Evolutionary conservation across 2,888 invertebrate genomes (phyloP), one percentile per base, ranked within the genome.

Genomic region (Hofmannophila pseudospretella): DNA sequence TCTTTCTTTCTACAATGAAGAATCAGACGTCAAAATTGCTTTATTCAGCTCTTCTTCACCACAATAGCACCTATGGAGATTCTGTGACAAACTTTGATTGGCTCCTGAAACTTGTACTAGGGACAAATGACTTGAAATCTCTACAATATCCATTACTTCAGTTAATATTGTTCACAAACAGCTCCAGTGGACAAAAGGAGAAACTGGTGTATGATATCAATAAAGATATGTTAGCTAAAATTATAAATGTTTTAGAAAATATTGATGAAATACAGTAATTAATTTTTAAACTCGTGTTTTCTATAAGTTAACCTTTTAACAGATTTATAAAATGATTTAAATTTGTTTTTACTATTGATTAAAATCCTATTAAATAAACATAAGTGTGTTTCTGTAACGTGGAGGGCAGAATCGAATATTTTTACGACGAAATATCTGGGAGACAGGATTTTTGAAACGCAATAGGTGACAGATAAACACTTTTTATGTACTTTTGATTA

Each of bases 121-220:
- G 82, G 5, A 75, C 71, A 27, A 80, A 78, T 54, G 69, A 73
- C 43, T 44, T 77, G 14, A 73, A 73, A 49, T 66, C 63, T 10
- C 46, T 71, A 16, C 63, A 54, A 41, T 75, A 75, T 52, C 67
- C 78, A 10, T 34, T 80, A 11, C 26, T 80, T 4, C 74, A 77
- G 44, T 47, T 82, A 8, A 41, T 54, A 16, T 43, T 81, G n/a
- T 54, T 51, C 19, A 70, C 66, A 23, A 37, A 63, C 22, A 46
- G 57, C 32, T 52, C 53, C 38, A 51, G 52, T 38, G 58, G 56
- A 12, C 39, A 53, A 30, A 40, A 51, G 8, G 55, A 49, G 29
- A 58, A 55, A 29, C 47, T 48, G 23, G 39, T 60, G 3, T 78
- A 61, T 66, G 84, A 84, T 50, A 33, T 74, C 19, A 67, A 60